Percentiles rank a stretch among this genome's conserved stretches.
Evolutionary conservation across 2,888 invertebrate genomes (phyloP).

Genomic region (Rhorus exstirpatorius): DNA sequence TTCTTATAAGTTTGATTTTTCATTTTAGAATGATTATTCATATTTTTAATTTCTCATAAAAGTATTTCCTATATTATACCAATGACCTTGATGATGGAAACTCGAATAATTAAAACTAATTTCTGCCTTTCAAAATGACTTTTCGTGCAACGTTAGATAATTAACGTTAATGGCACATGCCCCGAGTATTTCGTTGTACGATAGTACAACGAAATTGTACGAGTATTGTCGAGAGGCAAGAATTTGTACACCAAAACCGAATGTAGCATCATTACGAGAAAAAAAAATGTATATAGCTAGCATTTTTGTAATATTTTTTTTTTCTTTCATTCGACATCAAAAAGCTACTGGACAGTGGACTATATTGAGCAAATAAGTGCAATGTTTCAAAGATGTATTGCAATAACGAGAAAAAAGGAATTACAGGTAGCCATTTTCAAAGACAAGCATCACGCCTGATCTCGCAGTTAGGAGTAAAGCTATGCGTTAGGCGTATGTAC

Average conservation of each 20-base stretch:
- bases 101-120: constrained; percentile 7
- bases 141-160: constrained; percentile 20
- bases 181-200: background rate
- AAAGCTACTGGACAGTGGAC: too few species aligned
- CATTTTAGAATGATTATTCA: background rate
- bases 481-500: constrained; percentile 1
- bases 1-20: background rate
- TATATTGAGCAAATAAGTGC: too few species aligned
- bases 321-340: too few species aligned
- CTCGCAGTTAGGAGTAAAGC: constrained; percentile 21
- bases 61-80: too few species aligned
- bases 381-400: too few species aligned
- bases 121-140: constrained; percentile 15
- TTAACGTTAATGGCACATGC: background rate
- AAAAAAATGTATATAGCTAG: background rate
- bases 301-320: background rate
- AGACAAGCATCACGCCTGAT: background rate
- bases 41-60: background rate
- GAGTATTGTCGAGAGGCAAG: background rate
- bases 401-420: too few species aligned
- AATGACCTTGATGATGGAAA: constrained; percentile 31
- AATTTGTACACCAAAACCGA: background rate
- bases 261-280: background rate
- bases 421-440: background rate
- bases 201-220: too few species aligned